Evolutionary conservation across 2,797 vertebrate genomes (phyloP), one percentile per base, ranked within the genome.

Genomic region (Manis crassicaudata): DNA sequence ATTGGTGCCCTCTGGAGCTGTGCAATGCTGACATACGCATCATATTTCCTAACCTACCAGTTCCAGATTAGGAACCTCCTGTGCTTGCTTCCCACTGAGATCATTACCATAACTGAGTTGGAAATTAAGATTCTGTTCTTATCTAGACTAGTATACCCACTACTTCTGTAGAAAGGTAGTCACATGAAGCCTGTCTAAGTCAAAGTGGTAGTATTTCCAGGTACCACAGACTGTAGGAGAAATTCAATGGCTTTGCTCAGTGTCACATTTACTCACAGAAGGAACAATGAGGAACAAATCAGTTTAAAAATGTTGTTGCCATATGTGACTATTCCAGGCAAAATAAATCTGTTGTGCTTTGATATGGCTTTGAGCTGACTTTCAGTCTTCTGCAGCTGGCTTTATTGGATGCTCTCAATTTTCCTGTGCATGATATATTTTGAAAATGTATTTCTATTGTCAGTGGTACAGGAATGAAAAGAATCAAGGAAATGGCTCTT

Each of bases 381-480:
- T 88, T 87, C 40, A 52, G 52, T 65, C 79, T 90, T 97, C 65
- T 68, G 68, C 68, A 92, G 63, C 94, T 96, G 94, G 58, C 79
- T 92, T 96, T 92, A 75, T 50, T 94, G 90, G 85, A 79, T 32
- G 14, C 72, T 85, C 72, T 90, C 88, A 83, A 93, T 70, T 89
- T 96, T 92, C 11, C 63, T 95, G 83, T 9, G 7, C 17, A 67
- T 87, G 75, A 94, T 79, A 58, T 84, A 75, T 79, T 95, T 95
- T 93, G 76, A 96, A 96, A 95, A 79, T 73, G 40, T 85, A 96
- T 94, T 88, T 92, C 68, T 88, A 68, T 92, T 94, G 79, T 96
- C 88, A 92, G 52, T 63, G 89, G 40, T 37, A 79, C 27, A 84
- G 37, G 73, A 94, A 87, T 56, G 46, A 94, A 96, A 92, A 77